phyloP scores from a whole-genome alignment of 2,888 invertebrate species.

The Apeira syringaria region DNA sequence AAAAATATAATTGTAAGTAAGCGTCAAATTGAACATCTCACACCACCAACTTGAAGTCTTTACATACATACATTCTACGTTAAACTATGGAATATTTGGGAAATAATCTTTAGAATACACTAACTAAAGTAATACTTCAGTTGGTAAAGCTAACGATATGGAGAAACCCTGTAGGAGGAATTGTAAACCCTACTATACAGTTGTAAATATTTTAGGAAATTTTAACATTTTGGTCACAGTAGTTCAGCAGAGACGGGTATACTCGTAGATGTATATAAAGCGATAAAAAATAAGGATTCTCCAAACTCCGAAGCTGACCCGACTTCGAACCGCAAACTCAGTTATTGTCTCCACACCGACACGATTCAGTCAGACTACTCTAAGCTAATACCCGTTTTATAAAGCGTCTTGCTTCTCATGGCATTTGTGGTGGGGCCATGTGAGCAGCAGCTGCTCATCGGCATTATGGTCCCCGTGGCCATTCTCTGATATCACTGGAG shows the following conservation, averaged over 20 bases:
- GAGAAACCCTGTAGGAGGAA: conserved; percentile 81
- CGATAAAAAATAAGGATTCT: conserved; percentile 59
- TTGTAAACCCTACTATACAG: conserved; percentile 64
- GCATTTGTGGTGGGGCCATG: conserved; percentile 76
- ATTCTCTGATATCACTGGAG: conserved; percentile 67
- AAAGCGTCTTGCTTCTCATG: conserved; percentile 63
- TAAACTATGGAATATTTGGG: conserved; percentile 74
- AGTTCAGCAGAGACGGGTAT: conserved; percentile 56
- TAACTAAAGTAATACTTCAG: conserved; percentile 78
- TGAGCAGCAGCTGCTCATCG: conserved; percentile 79
- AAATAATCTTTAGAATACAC: conserved; percentile 64
- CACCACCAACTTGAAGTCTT: conserved; percentile 42
- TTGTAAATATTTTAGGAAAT: conserved; percentile 67
- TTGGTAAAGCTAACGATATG: conserved; percentile 82
- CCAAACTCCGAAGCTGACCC: conserved; percentile 61
- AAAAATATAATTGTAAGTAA: conserved; percentile 17
- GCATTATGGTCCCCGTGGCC: conserved; percentile 54
- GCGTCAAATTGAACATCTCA: conserved; percentile 14
- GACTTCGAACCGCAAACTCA: conserved; percentile 60
- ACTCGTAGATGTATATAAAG: conserved; percentile 57
- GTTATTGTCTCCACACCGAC: conserved; percentile 68
- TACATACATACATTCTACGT: conserved; percentile 47
- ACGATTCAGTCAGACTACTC: conserved; percentile 48
- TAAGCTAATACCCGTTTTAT: conserved; percentile 65
- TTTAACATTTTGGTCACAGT: conserved; percentile 69